A percentile compares a stretch with the other conserved stretches of the same genome.
These are phyloP conservation scores for Geothlypis trichas DNA, from an alignment of 2,113 vertebrate species.

Conservation along the genomic window DNA sequence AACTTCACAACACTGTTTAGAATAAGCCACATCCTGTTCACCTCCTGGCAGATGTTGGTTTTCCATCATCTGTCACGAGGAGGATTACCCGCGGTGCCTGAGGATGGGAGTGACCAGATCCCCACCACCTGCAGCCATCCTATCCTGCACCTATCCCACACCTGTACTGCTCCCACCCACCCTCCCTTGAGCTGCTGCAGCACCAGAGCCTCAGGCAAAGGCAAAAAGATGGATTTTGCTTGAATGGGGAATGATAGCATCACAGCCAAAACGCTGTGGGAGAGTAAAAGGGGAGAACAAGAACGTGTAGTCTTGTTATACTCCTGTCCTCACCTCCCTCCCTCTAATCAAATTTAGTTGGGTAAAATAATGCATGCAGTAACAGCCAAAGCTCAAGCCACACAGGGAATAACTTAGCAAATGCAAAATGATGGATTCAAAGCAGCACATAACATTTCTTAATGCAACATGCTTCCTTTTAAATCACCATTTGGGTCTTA, in stretches of 20 bases:
- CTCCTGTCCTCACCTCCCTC: background rate
- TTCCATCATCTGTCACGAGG: background rate
- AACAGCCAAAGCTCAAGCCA: conserved; percentile 57
- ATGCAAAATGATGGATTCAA: conserved; percentile 60
- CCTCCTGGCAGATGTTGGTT: background rate
- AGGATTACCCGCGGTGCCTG: background rate
- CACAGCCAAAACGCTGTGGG: background rate
- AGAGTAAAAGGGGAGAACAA: background rate
- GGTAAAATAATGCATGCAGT: conserved; percentile 52
- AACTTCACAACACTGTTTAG: rapidly evolving
- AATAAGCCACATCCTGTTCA: background rate
- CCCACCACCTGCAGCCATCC: background rate
- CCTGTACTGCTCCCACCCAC: background rate
- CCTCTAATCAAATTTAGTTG: conserved; percentile 47
- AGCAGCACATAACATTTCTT: conserved; percentile 34
- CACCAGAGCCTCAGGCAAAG: background rate
- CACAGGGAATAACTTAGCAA: conserved; percentile 49
- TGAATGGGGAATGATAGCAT: background rate
- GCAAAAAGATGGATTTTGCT: background rate
- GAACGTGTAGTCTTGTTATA: background rate
- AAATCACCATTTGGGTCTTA: conserved; percentile 60
- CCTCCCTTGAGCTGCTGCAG: background rate
- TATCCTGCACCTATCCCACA: background rate
- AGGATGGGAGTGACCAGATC: rapidly evolving
- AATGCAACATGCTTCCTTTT: conserved; percentile 43